Evolutionary conservation across 2,797 vertebrate species (phyloP), one percentile per base, ranked within the genome.

Genomic region (Anguilla megastoma): DNA sequence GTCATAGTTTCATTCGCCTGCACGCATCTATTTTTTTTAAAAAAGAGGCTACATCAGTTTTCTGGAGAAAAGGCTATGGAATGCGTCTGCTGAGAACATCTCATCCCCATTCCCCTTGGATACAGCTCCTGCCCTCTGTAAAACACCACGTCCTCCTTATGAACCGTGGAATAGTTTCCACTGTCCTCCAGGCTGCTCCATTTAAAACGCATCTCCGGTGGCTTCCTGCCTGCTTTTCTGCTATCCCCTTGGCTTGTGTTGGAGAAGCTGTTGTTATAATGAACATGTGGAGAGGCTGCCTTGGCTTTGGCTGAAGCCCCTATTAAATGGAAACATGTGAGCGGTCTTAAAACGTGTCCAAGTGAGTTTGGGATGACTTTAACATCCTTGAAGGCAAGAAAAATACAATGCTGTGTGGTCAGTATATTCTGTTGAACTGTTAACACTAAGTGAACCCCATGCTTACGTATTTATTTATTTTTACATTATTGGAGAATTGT

Each of bases 111-210:
- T 56, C 86, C 56, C 41, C 79, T 79, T 33, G 36, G 63, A 84
- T 7, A 58, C 50, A 84, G 33, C 79, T 33, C 12, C 36, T 69
- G 7, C 41, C 33, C 85, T 1, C 16, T 56, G 58, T 82, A 71
- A 89, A 84, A 84, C 85, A 76, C n/a, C 60, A 76, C n/a, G 45
- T 74, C 80, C 85, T 85, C 54, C 54, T 45, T 30, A 45, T 82
- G 85, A 88, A 88, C 84, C 63, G 58, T 36, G 60, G 79, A 84
- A 66, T 48, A 24, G 87, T 87, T 84, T 88, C 60, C 63, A 30
- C 82, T 54, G 21, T 74, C 45, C 82, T 69, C 80, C 30, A 66
- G 33, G 87, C 82, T 33, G 84, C 30, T n/a, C 45, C 48, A n/a
- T 74, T 84, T 85, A 24, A 71, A 79, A 84, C 50, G 66, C 83